Conservation (phyloP, 2,888 invertebrate genomes). For the Halocaridina rubra region DNA sequence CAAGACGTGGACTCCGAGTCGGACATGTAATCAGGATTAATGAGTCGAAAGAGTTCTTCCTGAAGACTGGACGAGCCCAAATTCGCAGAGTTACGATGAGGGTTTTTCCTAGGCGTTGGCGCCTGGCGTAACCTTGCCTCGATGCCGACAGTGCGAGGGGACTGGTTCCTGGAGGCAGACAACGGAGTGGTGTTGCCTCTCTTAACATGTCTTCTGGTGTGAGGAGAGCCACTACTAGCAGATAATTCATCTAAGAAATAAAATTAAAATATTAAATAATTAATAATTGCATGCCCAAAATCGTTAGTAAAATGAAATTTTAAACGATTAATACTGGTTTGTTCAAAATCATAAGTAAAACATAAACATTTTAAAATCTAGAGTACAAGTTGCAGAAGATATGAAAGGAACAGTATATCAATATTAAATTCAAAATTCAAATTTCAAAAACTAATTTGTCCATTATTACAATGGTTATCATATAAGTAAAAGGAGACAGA, state of each 20-base stretch:
- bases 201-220: constrained; percentile 24
- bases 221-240: constrained; percentile 46
- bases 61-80: constrained; percentile 54
- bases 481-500: too few species aligned
- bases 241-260: constrained; percentile 40
- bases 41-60: constrained; percentile 57
- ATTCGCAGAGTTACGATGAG: constrained; percentile 51
- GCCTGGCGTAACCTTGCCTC: constrained; percentile 48
- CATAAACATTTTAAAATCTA: too few species aligned
- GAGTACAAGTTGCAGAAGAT: too few species aligned
- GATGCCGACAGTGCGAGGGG: constrained; percentile 40
- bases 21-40: constrained; percentile 55
- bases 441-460: too few species aligned
- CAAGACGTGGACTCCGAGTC: constrained; percentile 25
- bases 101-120: constrained; percentile 35
- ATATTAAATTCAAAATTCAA: too few species aligned
- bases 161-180: constrained; percentile 52
- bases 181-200: constrained; percentile 50
- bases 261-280: too few species aligned
- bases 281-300: too few species aligned
- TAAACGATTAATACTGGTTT: too few species aligned
- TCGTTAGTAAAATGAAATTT: too few species aligned
- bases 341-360: too few species aligned
- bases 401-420: too few species aligned
- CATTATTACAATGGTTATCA: too few species aligned